These are phyloP conservation scores for Xiphorhynchus erythropygius DNA, from an alignment of 2,797 vertebrate species.

Conservation along the genomic window DNA sequence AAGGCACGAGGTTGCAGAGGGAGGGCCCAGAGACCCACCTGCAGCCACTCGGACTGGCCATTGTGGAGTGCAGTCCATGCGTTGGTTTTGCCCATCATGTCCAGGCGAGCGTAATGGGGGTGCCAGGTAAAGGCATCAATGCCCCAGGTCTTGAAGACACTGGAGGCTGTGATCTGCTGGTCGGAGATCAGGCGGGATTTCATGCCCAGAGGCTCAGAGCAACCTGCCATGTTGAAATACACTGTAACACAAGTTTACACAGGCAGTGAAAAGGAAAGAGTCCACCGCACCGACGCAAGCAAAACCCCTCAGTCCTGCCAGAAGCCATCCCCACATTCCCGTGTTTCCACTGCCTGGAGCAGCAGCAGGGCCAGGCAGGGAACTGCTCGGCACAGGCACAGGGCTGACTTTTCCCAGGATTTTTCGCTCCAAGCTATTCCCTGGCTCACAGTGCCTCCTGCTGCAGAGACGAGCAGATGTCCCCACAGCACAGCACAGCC, in stretches of 20 bases:
- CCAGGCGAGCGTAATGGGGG: slow-evolving; percentile 88
- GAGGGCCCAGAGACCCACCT: slow-evolving; percentile 76
- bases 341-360: fast-evolving
- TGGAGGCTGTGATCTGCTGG: slow-evolving; percentile 89
- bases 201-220: slow-evolving; percentile 90
- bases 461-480: not conserved
- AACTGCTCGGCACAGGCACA: not conserved
- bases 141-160: slow-evolving; percentile 89
- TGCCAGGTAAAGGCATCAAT: slow-evolving; percentile 91
- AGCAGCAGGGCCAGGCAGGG: not conserved
- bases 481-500: not conserved
- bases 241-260: slow-evolving; percentile 78
- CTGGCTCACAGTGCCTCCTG: slow-evolving; percentile 58
- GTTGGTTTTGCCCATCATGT: slow-evolving; percentile 92
- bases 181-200: slow-evolving; percentile 87
- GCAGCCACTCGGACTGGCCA: slow-evolving; percentile 88
- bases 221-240: slow-evolving; percentile 89
- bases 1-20: not conserved
- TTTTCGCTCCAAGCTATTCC: not conserved
- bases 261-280: slow-evolving; percentile 59
- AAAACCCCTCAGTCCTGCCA: not conserved
- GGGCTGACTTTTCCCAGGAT: fast-evolving
- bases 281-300: not conserved
- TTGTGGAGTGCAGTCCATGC: slow-evolving; percentile 90
- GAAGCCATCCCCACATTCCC: not conserved